Conservation (phyloP, 2,113 vertebrate species). For the Carollia perspicillata region DNA sequence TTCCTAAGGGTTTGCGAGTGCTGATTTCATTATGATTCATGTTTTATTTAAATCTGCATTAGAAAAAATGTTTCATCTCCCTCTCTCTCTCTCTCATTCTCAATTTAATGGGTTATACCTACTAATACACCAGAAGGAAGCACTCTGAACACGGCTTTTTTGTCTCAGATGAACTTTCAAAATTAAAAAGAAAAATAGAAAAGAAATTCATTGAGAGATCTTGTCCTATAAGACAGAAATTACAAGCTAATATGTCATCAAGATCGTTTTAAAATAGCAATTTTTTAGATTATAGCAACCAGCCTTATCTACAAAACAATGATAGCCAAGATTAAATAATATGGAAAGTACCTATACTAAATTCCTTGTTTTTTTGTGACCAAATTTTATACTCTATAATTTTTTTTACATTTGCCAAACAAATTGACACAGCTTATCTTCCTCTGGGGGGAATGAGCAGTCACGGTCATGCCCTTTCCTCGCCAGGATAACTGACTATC, state of each 20-base stretch:
- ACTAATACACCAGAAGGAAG: neutral
- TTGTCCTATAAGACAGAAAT: neutral
- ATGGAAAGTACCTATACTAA: neutral
- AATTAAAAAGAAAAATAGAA: neutral
- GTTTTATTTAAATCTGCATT: slow-evolving; percentile 6
- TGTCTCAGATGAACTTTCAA: neutral
- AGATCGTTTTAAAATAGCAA: neutral
- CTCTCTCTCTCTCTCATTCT: neutral
- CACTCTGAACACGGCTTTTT: neutral
- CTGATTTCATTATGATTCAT: neutral
- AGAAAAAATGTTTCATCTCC: neutral
- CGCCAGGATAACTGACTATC: neutral
- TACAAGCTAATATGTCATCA: neutral
- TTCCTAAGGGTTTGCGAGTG: neutral
- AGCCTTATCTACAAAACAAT: neutral
- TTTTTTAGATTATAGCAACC: neutral
- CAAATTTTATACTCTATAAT: neutral
- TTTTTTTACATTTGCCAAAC: neutral
- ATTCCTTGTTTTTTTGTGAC: neutral
- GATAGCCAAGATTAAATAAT: neutral
- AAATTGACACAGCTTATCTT: neutral
- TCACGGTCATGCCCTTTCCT: neutral
- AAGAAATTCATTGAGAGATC: neutral
- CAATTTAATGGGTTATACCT: neutral
- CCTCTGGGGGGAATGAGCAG: neutral